phyloP scores from a whole-genome alignment of 2,888 invertebrate species.

The Sminthurinus aureus region DNA sequence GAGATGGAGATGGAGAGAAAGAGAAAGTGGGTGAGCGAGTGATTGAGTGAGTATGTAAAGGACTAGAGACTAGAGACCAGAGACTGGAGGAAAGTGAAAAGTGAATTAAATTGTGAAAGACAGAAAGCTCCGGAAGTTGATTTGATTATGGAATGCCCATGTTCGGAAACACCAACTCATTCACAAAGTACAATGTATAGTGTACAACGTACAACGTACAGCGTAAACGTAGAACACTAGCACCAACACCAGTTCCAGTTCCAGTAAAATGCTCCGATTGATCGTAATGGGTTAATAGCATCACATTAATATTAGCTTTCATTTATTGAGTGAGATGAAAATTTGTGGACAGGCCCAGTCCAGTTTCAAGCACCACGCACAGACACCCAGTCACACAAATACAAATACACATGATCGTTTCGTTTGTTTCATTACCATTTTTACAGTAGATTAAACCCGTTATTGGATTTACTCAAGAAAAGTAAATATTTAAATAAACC shows the following conservation, averaged over 20 bases:
- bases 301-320: not conserved
- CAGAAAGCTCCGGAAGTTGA: conserved; percentile 20
- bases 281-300: not conserved
- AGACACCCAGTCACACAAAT: no score
- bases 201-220: no score
- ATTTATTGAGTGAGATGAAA: not conserved
- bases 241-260: no score
- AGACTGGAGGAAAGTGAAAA: not conserved
- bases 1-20: not conserved
- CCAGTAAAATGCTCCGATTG: not conserved
- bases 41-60: not conserved
- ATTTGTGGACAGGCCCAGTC: not conserved
- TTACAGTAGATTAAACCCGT: no score
- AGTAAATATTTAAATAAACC: no score
- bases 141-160: conserved; percentile 16
- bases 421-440: no score
- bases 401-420: no score
- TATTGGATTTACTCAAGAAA: no score
- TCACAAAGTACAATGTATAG: not conserved
- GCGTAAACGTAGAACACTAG: not conserved
- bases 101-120: conserved; percentile 23
- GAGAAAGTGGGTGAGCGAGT: not conserved
- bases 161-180: not conserved
- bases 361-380: no score
- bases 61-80: not conserved